phyloP scores from a whole-genome alignment of 1,140 invertebrate species.

The Batillaria attramentaria region DNA sequence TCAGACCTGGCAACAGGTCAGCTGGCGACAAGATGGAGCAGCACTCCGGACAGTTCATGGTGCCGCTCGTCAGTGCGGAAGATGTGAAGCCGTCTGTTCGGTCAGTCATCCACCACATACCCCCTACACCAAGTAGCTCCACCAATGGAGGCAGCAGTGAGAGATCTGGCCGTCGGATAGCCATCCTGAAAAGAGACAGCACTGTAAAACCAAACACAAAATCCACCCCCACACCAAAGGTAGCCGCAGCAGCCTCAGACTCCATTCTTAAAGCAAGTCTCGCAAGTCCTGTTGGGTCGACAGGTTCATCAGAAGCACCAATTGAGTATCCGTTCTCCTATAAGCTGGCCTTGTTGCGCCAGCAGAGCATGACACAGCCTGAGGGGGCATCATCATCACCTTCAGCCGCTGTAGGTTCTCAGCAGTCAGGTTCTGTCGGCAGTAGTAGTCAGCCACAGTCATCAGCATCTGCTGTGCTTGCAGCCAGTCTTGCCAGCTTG shows the following conservation, averaged over 20 bases:
- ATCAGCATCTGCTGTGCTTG: constrained; percentile 8
- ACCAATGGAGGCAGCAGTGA: background rate
- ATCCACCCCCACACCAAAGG: background rate
- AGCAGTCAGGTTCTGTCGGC: background rate
- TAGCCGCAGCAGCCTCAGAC: background rate
- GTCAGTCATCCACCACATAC: constrained; percentile 20
- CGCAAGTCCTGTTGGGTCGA: background rate
- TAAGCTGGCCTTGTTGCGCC: constrained; percentile 35
- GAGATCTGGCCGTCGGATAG: constrained; percentile 3
- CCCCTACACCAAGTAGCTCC: constrained; percentile 7
- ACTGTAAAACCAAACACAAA: background rate
- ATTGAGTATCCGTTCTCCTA: constrained; percentile 42
- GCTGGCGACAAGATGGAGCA: background rate
- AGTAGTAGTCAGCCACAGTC: background rate
- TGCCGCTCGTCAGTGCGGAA: constrained; percentile 2
- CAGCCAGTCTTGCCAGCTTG: constrained; percentile 11
- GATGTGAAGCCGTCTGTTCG: constrained; percentile 20
- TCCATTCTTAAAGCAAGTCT: constrained; percentile 4
- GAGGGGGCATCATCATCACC: background rate
- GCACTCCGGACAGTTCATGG: background rate
- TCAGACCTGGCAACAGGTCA: background rate
- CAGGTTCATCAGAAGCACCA: constrained; percentile 1
- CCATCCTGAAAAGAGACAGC: constrained; percentile 14
- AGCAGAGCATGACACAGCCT: constrained; percentile 18
- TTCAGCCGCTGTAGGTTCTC: background rate